Base-by-base conservation (phyloP, 2,888 invertebrate genomes). In the Rhimphoctona megacephalus region DNA sequence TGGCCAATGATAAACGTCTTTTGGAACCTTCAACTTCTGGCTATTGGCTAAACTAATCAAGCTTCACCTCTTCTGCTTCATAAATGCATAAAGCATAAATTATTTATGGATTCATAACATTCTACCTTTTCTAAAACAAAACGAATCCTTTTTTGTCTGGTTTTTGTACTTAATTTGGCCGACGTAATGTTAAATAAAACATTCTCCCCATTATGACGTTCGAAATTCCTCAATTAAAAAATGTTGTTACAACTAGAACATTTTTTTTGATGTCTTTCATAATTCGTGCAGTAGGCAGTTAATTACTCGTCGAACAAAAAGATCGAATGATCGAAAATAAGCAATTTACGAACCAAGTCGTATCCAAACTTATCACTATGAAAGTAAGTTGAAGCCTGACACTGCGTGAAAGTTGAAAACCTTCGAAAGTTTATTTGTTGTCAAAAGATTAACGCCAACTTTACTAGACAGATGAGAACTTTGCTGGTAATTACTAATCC, bases 401-500 rank as follows among this genome's bases (percentile, higher is more conserved):
- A 61, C 25, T 43, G 39, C 46, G 72, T 49, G 36, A n/a, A 81
- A 54, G 36, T 73, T 52, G 11, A 33, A 64, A 80, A 80, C 14
- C 46, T 33, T 33, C 6, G 30, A 66, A 73, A 73, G 52, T 66
- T 61, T 66, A 54, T 73, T 54, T 39, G 52, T 30, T 54, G 36
- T 36, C 36, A 8, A 66, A 73, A 64, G 73, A 39, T 73, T 81
- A 70, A 52, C 46, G 57, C 70, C 22, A 80, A 72, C 70, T 70
- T 69, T 19, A n/a, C 17, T 46, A 61, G 70, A 22, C n/a, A 30
- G 30, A 54, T 39, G 64, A 73, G 39, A 73, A 49, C 52, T 73
- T 30, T 52, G 73, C 30, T 52, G 73, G 39, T 81, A 73, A 81
- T 81, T 81, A 73, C 66, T 33, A 52, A 81, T 73, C 49, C 64